Evolutionary conservation across 2,888 invertebrate species (phyloP), one percentile per base, ranked within the genome.

Genomic region (Drosophila anomalata): DNA sequence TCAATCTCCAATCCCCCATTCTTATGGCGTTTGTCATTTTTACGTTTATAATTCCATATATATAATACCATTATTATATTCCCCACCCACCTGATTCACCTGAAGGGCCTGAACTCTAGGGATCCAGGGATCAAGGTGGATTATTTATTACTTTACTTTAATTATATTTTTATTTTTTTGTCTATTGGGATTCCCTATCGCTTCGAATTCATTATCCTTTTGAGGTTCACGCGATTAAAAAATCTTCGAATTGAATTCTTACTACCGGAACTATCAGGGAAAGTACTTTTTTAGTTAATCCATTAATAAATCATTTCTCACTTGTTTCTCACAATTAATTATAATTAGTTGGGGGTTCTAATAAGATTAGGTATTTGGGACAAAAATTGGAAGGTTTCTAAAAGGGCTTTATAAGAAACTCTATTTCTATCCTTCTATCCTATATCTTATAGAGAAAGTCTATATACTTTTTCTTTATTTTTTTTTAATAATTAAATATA

Each of bases 51-150:
- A 24, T 24, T 24, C 22, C 22, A 4, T 4, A 24, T 29, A 8
- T 29, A 41, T 41, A 2, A 42, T 20, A 42, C 4, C 20, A 42
- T 42, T 41, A 14, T n/a, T 20, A 22, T 20, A 14, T 2, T 17
- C 36, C 6, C 42, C 17, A 17, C 17, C 17, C 17, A 42, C 2
- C 8, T 41, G 41, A 41, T 7, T 17, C 41, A 41, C 6, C 14
- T n/a, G 17, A 42, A 42, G 36, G 36, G 36, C 41, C 20, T 20
- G 39, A 61, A 47, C 36, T 39, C 17, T 17, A 17, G 17, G 17
- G 36, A 29, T 47, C 29, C 12, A 2, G 47, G 41, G 24, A 59
- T 61, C 61, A 61, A 61, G 60, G 60, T 59, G 22, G 59, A 57
- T 11, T 33, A 11, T 33, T 2, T 33, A 33, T 3, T 33, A 22